Conservation (phyloP, 1,140 invertebrate species). For the Pseudachorutes palmiensis region DNA sequence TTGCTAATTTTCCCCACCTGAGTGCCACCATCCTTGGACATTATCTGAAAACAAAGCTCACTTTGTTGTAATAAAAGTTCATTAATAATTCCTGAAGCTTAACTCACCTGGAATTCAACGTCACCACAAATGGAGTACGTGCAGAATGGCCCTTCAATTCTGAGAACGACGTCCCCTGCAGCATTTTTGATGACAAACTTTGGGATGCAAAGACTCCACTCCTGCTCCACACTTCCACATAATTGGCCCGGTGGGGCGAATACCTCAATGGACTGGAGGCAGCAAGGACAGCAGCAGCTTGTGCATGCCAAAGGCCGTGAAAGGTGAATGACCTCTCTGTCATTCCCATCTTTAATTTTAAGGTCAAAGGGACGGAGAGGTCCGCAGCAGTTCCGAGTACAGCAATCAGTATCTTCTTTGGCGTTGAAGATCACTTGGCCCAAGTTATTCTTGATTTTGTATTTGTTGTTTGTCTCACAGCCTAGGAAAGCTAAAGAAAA, state of each 20-base stretch:
- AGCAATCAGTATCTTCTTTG: conserved; percentile 74
- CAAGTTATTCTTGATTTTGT: conserved; percentile 48
- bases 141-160: conserved; percentile 75
- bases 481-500: conserved; percentile 36
- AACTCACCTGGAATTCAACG: conserved; percentile 55
- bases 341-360: conserved; percentile 68
- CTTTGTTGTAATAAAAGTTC: no score
- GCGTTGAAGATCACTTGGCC: conserved; percentile 76
- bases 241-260: conserved; percentile 31
- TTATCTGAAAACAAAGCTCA: conserved; percentile 46
- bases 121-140: conserved; percentile 71
- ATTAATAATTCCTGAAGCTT: conserved; percentile 23
- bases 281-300: conserved; percentile 73
- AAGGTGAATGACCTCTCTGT: conserved; percentile 69
- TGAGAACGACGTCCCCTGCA: conserved; percentile 63
- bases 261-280: conserved; percentile 49
- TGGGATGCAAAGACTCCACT: conserved; percentile 72
- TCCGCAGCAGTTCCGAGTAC: conserved; percentile 64
- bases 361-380: conserved; percentile 72
- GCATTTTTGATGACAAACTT: conserved; percentile 70
- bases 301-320: conserved; percentile 66
- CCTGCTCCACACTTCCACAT: conserved; percentile 65
- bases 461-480: conserved; percentile 40
- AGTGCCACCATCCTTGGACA: conserved; percentile 54
- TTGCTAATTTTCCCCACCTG: conserved; percentile 68